phyloP scores from a whole-genome alignment of 2,113 vertebrate genomes.

The Oriolus oriolus region DNA sequence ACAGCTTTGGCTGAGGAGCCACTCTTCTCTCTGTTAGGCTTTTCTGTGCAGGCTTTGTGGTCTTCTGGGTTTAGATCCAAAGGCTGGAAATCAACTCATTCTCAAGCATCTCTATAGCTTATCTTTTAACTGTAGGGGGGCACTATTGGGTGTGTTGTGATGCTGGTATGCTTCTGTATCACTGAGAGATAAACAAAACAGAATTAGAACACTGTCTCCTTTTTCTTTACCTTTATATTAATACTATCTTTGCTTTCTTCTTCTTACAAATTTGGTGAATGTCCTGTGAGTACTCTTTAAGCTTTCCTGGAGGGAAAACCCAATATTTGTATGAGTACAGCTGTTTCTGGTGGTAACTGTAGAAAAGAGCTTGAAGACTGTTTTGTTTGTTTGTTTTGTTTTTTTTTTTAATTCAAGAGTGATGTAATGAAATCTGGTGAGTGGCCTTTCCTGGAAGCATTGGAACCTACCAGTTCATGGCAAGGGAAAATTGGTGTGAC shows the following conservation, averaged over 20 bases:
- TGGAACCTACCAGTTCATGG: background rate
- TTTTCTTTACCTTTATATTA: background rate
- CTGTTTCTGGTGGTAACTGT: background rate
- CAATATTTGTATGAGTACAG: background rate
- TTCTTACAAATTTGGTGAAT: background rate
- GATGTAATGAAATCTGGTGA: background rate
- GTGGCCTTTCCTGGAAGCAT: background rate
- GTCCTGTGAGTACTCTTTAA: background rate
- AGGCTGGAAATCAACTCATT: background rate
- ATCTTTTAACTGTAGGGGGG: background rate
- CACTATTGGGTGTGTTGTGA: accelerated
- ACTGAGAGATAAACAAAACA: background rate
- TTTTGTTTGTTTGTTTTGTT: too few relatives aligned
- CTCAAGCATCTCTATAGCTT: background rate
- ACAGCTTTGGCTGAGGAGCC: background rate
- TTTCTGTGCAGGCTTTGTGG: background rate
- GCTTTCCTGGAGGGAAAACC: background rate
- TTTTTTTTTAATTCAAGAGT: background rate
- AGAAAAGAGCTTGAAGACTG: background rate
- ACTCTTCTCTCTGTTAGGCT: background rate
- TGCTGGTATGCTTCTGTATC: background rate
- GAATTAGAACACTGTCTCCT: background rate
- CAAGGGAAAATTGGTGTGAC: background rate
- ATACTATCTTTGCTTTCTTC: background rate
- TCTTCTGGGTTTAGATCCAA: background rate